Conservation (phyloP, 2,113 vertebrate species). For the cat (Felis catus) region F.catus_Fca126_mat1.0 CM031420.1:58061001-58061500, state of each 20-base stretch:
- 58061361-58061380: background rate
- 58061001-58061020: conserved; percentile 64
- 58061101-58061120: conserved; percentile 44
- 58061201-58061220: background rate
- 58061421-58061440: background rate
- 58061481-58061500: background rate
- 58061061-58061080: conserved; percentile 47
- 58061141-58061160: conserved; percentile 75
- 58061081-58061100: conserved; percentile 74
- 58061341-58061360: background rate
- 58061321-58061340: background rate
- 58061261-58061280: background rate
- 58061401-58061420: background rate
- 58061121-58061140: conserved; percentile 79
- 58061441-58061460: background rate
- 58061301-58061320: background rate
- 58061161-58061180: conserved; percentile 66
- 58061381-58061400: background rate
- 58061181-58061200: conserved; percentile 78
- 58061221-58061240: background rate
- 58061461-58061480: background rate
- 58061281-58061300: background rate
- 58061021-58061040: accelerated
- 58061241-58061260: background rate
- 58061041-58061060: background rate